A percentile compares a stretch with the other conserved stretches of the same genome.
Evolutionary conservation across 1,140 invertebrate genomes (phyloP).

Genomic region (Sipha flava): DNA sequence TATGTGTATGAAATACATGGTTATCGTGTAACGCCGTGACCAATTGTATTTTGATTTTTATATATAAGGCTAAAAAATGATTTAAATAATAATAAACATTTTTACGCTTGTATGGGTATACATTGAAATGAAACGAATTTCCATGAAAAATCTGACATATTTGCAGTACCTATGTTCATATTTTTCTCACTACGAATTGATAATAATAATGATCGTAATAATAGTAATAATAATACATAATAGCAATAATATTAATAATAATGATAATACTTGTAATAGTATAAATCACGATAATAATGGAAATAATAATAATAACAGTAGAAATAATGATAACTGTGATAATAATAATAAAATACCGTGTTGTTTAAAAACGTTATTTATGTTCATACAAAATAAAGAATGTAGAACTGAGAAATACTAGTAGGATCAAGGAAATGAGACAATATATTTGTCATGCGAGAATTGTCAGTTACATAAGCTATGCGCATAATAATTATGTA

Average conservation of each 20-base stretch:
- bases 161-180: not conserved
- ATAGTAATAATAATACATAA: not conserved
- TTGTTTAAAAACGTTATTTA: not conserved
- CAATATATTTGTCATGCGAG: not conserved
- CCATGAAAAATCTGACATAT: slow-evolving; percentile 12
- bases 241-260: not conserved
- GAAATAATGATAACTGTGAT: not conserved
- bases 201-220: not conserved
- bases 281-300: not conserved
- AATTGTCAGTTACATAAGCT: not conserved
- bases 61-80: not conserved
- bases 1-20: not conserved
- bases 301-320: not conserved
- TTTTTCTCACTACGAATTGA: not conserved
- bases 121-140: slow-evolving; percentile 21
- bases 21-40: slow-evolving; percentile 18
- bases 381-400: not conserved
- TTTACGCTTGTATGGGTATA: slow-evolving; percentile 17
- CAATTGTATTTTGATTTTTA: slow-evolving; percentile 6
- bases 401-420: not conserved
- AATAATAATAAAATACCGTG: not conserved
- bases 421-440: not conserved
- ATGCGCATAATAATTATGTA: not conserved
- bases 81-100: slow-evolving; percentile 13
- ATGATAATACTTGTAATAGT: not conserved